Evolutionary conservation across 1,140 invertebrate species (phyloP).

Genomic region (Halesus radiatus): DNA sequence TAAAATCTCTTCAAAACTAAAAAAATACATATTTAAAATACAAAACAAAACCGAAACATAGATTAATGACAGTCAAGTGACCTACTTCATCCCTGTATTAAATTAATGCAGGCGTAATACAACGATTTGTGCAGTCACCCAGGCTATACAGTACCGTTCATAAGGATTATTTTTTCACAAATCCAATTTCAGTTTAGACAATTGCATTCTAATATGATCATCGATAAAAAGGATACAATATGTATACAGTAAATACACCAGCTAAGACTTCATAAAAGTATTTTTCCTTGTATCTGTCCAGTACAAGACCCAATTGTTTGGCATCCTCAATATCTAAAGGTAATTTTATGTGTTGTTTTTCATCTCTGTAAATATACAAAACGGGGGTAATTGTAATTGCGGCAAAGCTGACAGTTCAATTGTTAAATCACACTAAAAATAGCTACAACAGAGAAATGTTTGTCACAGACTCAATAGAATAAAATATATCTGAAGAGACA

Average conservation of each 20-base stretch:
- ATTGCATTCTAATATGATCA: too few species aligned
- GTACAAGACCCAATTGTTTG: constrained; percentile 91
- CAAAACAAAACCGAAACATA: too few species aligned
- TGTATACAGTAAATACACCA: constrained; percentile 92
- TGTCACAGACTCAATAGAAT: not conserved
- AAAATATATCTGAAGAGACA: too few species aligned
- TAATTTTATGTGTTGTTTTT: constrained; percentile 90
- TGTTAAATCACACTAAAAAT: not conserved
- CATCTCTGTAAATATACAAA: constrained; percentile 84
- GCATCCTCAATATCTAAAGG: constrained; percentile 96
- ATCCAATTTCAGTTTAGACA: too few species aligned
- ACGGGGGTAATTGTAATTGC: not conserved
- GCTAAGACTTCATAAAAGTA: constrained; percentile 94
- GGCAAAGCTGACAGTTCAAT: not conserved
- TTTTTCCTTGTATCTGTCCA: constrained; percentile 94
- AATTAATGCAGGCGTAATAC: too few species aligned
- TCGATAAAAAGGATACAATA: constrained; percentile 95
- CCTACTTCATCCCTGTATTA: too few species aligned
- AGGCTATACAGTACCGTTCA: too few species aligned
- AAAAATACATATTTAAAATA: too few species aligned
- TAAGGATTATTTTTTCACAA: too few species aligned
- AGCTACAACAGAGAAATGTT: not conserved
- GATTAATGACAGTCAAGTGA: too few species aligned
- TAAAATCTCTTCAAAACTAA: too few species aligned
- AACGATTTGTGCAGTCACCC: too few species aligned